Base-by-base conservation (phyloP, 2,797 vertebrate genomes). In the Oceanodroma leucorhoa region DNA sequence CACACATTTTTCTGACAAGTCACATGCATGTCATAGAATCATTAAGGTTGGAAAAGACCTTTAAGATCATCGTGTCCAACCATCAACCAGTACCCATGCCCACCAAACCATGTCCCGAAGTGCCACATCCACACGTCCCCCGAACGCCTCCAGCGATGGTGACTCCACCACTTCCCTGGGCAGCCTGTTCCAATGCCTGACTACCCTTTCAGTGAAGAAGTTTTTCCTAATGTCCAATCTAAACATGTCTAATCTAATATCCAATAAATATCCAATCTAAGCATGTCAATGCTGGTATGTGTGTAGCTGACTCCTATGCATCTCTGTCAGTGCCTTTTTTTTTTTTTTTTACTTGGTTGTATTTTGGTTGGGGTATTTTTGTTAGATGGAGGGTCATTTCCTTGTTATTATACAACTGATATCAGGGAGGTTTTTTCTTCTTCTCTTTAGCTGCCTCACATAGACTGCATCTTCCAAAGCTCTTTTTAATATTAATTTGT, bases 261-360 rank as follows among this genome's bases (percentile, higher is more conserved):
- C n/a, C n/a, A n/a, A n/a, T n/a, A n/a, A n/a, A n/a, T n/a, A n/a
- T n/a, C n/a, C n/a, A n/a, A n/a, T n/a, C n/a, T n/a, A n/a, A n/a
- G 3, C 21, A 5, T 5, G 36, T 36, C 29, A 45, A 14, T 30
- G 9, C 5, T 3, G 1, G 12, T 55, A 10, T 8, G 9, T 26
- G 5, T 11, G 30, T 3, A 36, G 27, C 18, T 54, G 41, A 57
- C 17, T 55, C 30, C 5, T 14, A 0, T 2, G 8, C 5, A 5
- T 21, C 21, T 41, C 55, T 61, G n/a, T 6, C 24, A 8, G 8
- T 27, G 26, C 30, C 7, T 24, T 46, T 51, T 41, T 40, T 57
- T 70, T 24, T 46, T 51, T 41, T 40, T 57, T 70, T 36, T 6
- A 72, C 7, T 26, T 46, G 4, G 20, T 15, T 76, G 1, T 7